Evolutionary conservation across 2,888 invertebrate genomes (phyloP), one percentile per base, ranked within the genome.

Genomic region (Axea sp.): DNA sequence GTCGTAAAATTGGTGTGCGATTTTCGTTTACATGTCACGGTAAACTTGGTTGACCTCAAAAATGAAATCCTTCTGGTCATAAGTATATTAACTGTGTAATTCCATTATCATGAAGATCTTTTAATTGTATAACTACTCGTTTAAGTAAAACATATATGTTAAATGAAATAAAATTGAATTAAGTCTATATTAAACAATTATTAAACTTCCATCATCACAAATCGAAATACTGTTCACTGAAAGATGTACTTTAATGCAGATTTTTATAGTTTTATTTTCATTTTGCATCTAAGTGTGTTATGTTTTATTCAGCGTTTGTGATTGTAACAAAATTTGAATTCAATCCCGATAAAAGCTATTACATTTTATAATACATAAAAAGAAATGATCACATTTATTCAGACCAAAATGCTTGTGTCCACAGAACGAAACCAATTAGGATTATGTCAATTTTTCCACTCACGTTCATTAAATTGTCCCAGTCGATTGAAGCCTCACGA

Each of bases 371-470:
- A 7, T 0, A n/a, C 1, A 4, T 6, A 41, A 55, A 55, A 28
- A 15, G 12, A n/a, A 11, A n/a, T 17, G 1, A 7, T 0, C 14
- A 9, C 15, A 53, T 37, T 24, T 24, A 26, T 26, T 28, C n/a
- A 5, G 17, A 45, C 35, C 15, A 15, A 57, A 57, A 31, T 11
- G 3, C 24, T 7, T 0, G 12, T 8, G 1, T 12, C 15, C 2
- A 8, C 17, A n/a, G 26, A 6, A 12, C 26, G 37, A 35, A 37
- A 35, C 37, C 51, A 64, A 64, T 64, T 64, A 53, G 35, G 28
- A 35, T 53, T 43, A 53, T 47, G 47, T 55, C 37, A 55, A 28
- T 47, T 47, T 55, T 45, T 45, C 39, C 43, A 55, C 30, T 57
- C 57, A 17, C 17, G 24, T 65, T 55, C 39, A 31, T 55, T 55